Conservation (phyloP, 2,797 vertebrate genomes). For the Dendrocincla tyrannina region DNA sequence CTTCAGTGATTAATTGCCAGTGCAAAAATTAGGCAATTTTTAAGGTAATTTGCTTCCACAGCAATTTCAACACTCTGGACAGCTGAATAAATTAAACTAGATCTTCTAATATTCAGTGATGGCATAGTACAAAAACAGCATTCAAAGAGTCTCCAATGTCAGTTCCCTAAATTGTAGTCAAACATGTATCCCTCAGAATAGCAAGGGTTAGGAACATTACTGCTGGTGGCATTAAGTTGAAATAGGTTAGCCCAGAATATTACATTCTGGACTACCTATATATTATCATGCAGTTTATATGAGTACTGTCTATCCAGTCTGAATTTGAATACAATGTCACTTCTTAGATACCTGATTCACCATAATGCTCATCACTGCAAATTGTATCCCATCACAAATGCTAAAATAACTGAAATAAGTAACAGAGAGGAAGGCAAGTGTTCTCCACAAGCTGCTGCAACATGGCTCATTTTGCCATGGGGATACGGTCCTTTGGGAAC, state of each 20-base stretch:
- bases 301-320: too few species aligned
- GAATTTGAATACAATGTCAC: too few species aligned
- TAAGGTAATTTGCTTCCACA: neutral
- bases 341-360: too few species aligned
- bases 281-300: too few species aligned
- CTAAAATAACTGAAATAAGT: too few species aligned
- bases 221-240: neutral
- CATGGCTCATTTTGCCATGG: neutral
- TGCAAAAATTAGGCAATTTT: neutral
- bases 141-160: neutral
- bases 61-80: neutral
- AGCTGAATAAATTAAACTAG: neutral
- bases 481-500: neutral
- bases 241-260: neutral
- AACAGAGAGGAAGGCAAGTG: neutral
- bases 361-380: too few species aligned
- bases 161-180: neutral
- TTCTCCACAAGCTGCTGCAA: neutral
- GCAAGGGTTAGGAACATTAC: neutral
- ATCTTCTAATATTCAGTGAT: neutral
- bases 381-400: too few species aligned
- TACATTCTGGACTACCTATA: neutral
- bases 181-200: neutral
- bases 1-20: neutral
- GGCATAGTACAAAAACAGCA: neutral